Percentiles rank a stretch among this genome's conserved stretches.
Conservation (phyloP, 2,888 invertebrate genomes). For the Parnassius glacialis region DNA sequence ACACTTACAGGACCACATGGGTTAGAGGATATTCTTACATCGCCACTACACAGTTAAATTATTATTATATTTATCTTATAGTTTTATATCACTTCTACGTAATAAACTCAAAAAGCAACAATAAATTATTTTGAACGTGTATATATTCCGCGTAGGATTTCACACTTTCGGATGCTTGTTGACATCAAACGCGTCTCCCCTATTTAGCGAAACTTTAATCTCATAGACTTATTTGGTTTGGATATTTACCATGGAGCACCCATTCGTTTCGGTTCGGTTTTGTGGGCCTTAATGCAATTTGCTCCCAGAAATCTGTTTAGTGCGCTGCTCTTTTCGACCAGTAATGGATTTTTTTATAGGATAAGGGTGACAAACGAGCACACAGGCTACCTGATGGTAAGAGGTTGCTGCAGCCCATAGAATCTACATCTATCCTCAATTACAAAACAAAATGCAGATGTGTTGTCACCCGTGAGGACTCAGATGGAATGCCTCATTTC, state of each 20-base stretch:
- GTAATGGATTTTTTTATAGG: slow-evolving; percentile 42
- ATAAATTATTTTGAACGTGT: slow-evolving; percentile 1
- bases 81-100: neutral
- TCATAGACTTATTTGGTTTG: slow-evolving; percentile 55
- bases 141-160: slow-evolving; percentile 8
- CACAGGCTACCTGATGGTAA: too few species aligned
- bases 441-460: too few species aligned
- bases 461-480: too few species aligned
- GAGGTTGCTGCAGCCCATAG: too few species aligned
- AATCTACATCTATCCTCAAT: too few species aligned
- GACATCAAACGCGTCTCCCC: slow-evolving; percentile 17
- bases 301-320: slow-evolving; percentile 54
- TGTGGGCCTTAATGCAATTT: slow-evolving; percentile 66
- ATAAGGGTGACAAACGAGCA: too few species aligned
- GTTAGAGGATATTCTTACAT: too few species aligned
- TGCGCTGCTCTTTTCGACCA: slow-evolving; percentile 65
- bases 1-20: too few species aligned
- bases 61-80: neutral
- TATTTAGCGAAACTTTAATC: slow-evolving; percentile 44
- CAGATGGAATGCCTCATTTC: too few species aligned
- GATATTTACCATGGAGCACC: slow-evolving; percentile 47
- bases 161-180: slow-evolving; percentile 1
- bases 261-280: slow-evolving; percentile 59
- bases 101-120: neutral
- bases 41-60: neutral